Conservation (phyloP, 2,888 invertebrate genomes). For the Elmis aenea region DNA sequence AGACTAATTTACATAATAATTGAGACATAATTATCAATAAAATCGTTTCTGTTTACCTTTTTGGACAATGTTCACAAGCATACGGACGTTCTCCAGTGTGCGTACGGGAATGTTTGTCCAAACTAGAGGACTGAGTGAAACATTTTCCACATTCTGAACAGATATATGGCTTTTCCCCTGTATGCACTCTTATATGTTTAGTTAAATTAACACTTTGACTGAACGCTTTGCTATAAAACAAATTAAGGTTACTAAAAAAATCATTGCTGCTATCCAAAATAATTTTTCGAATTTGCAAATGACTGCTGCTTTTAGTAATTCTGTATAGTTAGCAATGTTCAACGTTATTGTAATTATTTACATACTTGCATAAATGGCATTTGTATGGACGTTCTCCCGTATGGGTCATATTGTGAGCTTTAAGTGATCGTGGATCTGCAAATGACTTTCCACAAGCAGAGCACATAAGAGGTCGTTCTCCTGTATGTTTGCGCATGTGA, state of each 20-base stretch:
- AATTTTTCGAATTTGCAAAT: no score
- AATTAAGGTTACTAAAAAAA: no score
- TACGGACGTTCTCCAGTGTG: constrained; percentile 31
- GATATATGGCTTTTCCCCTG: constrained; percentile 34
- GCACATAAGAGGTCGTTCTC: constrained; percentile 36
- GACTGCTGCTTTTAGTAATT: no score
- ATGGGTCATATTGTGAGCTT: constrained; percentile 34
- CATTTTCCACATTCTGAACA: constrained; percentile 34
- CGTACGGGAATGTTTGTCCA: constrained; percentile 32
- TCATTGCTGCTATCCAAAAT: no score
- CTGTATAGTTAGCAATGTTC: no score
- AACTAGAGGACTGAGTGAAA: constrained; percentile 34
- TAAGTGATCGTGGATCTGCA: constrained; percentile 36
- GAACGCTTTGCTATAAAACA: constrained; percentile 32
- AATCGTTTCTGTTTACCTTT: constrained; percentile 17
- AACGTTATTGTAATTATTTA: no score
- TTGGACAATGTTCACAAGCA: constrained; percentile 29
- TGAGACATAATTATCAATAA: not conserved
- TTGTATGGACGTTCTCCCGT: constrained; percentile 33
- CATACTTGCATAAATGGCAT: constrained; percentile 34
- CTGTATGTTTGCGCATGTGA: constrained; percentile 37
- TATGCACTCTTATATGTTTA: constrained; percentile 35
- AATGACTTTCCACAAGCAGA: constrained; percentile 33
- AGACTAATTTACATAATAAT: no score
- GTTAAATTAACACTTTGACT: constrained; percentile 33